These are phyloP conservation scores for Sogatella furcifera DNA, from an alignment of 1,140 invertebrate species.

Conservation along the genomic window DNA sequence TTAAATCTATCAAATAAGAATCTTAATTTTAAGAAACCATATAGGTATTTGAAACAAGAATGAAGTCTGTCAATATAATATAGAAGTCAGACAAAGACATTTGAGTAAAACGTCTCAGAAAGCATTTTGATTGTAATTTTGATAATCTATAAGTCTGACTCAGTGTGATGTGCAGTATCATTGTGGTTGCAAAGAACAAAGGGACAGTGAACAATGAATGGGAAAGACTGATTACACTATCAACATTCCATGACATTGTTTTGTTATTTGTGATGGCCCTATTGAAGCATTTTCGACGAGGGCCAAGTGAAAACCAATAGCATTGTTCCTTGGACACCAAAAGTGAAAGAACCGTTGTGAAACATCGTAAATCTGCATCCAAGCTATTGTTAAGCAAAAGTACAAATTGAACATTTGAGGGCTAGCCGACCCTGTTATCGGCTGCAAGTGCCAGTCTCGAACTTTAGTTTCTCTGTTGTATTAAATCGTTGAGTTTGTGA, in stretches of 20 bases:
- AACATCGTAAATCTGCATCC: not conserved
- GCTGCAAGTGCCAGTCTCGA: conserved; percentile 15
- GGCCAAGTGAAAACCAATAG: not conserved
- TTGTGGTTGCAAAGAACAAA: not conserved
- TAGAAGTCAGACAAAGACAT: not conserved
- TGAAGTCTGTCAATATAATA: not conserved
- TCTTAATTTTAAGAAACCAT: not conserved
- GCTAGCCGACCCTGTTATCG: conserved; percentile 9
- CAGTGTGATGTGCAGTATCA: not conserved
- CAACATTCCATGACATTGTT: conserved; percentile 14
- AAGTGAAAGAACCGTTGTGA: not conserved
- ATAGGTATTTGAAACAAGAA: not conserved
- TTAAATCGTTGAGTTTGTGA: conserved; percentile 6
- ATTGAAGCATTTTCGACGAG: conserved; percentile 3
- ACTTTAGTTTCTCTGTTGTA: conserved; percentile 11
- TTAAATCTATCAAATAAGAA: not conserved
- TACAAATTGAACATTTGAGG: conserved; percentile 12
- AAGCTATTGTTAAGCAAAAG: conserved; percentile 5
- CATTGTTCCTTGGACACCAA: not conserved
- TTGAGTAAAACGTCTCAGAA: not conserved
- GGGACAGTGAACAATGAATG: not conserved
- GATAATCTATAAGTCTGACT: conserved; percentile 3
- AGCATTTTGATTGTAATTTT: not conserved
- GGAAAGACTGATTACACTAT: conserved; percentile 10
- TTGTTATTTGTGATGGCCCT: not conserved